Evolutionary conservation across 1,140 invertebrate genomes (phyloP).

Genomic region (Oryzaephilus surinamensis): DNA sequence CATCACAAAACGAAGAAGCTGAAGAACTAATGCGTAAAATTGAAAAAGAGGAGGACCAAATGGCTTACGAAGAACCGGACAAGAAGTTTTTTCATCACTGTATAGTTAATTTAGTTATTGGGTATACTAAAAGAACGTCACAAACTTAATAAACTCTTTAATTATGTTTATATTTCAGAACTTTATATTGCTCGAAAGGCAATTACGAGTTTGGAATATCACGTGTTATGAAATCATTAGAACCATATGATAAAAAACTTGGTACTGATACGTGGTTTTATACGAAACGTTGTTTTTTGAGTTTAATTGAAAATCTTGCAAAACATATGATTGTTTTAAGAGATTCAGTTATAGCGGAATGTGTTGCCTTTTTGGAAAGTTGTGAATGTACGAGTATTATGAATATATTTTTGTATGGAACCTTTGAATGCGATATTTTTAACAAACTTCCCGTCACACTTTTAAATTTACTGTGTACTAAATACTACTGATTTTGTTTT

Average conservation of each 20-base stretch:
- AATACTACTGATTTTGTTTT: slow-evolving; percentile 5
- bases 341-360: slow-evolving; percentile 82
- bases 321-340: slow-evolving; percentile 86
- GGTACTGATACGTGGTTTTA: slow-evolving; percentile 98
- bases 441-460: neutral
- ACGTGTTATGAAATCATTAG: slow-evolving; percentile 92
- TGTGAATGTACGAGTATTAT: slow-evolving; percentile 57
- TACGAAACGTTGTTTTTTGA: slow-evolving; percentile 88
- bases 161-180: slow-evolving; percentile 42
- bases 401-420: no score
- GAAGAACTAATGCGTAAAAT: slow-evolving; percentile 98
- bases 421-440: slow-evolving; percentile 3
- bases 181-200: slow-evolving; percentile 95
- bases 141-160: no score
- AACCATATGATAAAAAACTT: slow-evolving; percentile 89
- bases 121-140: slow-evolving; percentile 44
- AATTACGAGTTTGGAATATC: slow-evolving; percentile 99
- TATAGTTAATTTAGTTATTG: slow-evolving; percentile 98
- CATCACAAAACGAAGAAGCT: slow-evolving; percentile 96
- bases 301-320: slow-evolving; percentile 82
- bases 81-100: slow-evolving; percentile 95
- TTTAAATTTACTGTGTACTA: no score
- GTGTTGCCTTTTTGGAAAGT: slow-evolving; percentile 84
- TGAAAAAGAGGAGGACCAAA: slow-evolving; percentile 93
- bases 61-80: slow-evolving; percentile 86